Evolutionary conservation across 2,888 invertebrate genomes (phyloP), one percentile per base, ranked within the genome.

Genomic region (Gymnoscelis rufifasciata): DNA sequence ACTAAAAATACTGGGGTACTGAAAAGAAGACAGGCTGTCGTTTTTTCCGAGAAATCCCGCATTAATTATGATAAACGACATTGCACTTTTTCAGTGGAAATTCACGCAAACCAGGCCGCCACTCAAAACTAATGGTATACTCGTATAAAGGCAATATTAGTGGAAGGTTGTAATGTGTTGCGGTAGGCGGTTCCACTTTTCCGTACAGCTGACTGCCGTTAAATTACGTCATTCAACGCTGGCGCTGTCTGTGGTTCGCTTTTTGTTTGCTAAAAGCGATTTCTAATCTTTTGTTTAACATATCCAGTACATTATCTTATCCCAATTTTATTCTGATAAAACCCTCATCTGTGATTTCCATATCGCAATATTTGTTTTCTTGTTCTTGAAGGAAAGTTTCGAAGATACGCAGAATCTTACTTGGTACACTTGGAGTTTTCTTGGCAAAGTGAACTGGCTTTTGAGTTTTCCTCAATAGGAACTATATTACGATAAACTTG

Each of bases 361-460:
- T 51, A 47, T 42, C 39, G 37, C 37, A 24, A 27, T 43, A 46
- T 47, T 50, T 43, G 51, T 45, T n/a, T n/a, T n/a, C n/a, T n/a
- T n/a, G n/a, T n/a, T n/a, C n/a, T n/a, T n/a, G n/a, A n/a, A n/a
- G n/a, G n/a, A n/a, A n/a, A n/a, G n/a, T n/a, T n/a, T n/a, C n/a
- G n/a, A n/a, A n/a, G n/a, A n/a, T n/a, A n/a, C n/a, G n/a, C n/a
- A n/a, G n/a, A n/a, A n/a, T n/a, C n/a, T n/a, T n/a, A n/a, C n/a
- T n/a, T n/a, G n/a, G n/a, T n/a, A n/a, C n/a, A n/a, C n/a, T n/a
- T n/a, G n/a, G n/a, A n/a, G 49, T 52, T 49, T 51, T 38, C 43
- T 40, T 43, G 52, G 50, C 47, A 47, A 55, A 53, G 47, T 50
- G 57, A 56, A 50, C 54, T 59, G 53, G 61, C 62, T 64, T 66